Base-by-base conservation (phyloP, 2,888 invertebrate species). In the Trichopoda pennipes region DNA sequence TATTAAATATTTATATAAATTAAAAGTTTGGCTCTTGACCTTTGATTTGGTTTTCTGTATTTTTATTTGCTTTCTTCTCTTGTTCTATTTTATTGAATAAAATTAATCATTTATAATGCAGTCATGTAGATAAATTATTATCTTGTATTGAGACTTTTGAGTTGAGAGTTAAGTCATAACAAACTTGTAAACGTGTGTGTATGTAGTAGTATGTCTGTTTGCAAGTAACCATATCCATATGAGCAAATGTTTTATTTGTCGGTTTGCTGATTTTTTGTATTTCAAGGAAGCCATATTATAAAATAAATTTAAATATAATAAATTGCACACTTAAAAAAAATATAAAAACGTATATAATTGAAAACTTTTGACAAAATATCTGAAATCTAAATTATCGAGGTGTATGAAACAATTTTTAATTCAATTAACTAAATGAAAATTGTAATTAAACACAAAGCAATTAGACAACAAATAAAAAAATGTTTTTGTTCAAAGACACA, bases 141-240 rank as follows among this genome's bases (percentile, higher is more conserved):
- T 72, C 70, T 61, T 75, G 66, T 72, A 66, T 79, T 82, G 70
- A 82, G 72, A 79, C 75, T 64, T 81, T 12, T 42, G 70, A 70
- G 74, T 81, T 60, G 69, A 81, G 61, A 70, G 55, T 53, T 61
- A 78, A 82, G 66, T 74, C 78, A 78, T 55, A 70, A 55, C 74
- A 66, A 66, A 82, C 74, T 75, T 78, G 72, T 60, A 82, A 66
- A 61, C 78, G 0, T 47, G 51, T 17, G 0, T 60, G 17, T 56
- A 6, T 70, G 16, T 14, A 16, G 19, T 51, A 35, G 6, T 21
- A 42, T 47, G 44, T n/a, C 1, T 38, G 44, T 0, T 9, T 32
- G 55, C 12, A 12, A 6, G 10, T 38, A 38, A 38, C 38, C 12
- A 38, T 6, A 38, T 38, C 10, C 12, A 12, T 12, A 38, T 38